Evolutionary conservation across 2,113 vertebrate genomes (phyloP), one percentile per base, ranked within the genome.

Genomic region (Mastomys coucha): DNA sequence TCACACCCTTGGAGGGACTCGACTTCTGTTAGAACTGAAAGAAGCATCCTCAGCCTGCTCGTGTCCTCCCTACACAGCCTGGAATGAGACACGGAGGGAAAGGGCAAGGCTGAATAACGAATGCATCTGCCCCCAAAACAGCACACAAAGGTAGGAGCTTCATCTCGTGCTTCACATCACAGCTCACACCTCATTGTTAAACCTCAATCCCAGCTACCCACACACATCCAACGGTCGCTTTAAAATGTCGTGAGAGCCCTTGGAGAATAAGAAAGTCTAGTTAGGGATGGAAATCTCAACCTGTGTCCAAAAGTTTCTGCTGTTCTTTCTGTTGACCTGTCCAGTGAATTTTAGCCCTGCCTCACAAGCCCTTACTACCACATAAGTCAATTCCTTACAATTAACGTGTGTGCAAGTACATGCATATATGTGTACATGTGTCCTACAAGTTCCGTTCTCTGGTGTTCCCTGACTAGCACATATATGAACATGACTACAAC

Each of bases 181-280:
- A 33, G 4, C 69, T 89, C 53, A 76, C 26, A 5, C 33, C 67
- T 58, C 42, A 24, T 51, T 69, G 72, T 89, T 73, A 73, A 72
- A 39, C 78, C 69, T 9, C 28, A n/a, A 45, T 0, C 26, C 49
- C 13, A 26, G 33, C 20, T 13, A 22, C 11, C 36, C 13, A 58
- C 0, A 9, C 42, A 26, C 45, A 20, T 3, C 65, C 28, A 24
- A 84, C 7, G 49, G 10, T 28, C 0, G 2, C 12, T 24, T 36
- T 69, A 16, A 26, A 7, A 36, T 9, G 39, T n/a, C 60, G 13
- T 13, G 49, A 88, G 56, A 87, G 84, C 14, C 49, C 22, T 39
- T 39, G n/a, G 33, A 51, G 60, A 16, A 60, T 85, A 87, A 28
- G 73, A 65, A 51, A 33, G 16, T 36, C 14, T 1, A 0, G 22